Evolutionary conservation across 2,888 invertebrate species (phyloP), one percentile per base, ranked within the genome.

Genomic region (Cyclophora punctaria): DNA sequence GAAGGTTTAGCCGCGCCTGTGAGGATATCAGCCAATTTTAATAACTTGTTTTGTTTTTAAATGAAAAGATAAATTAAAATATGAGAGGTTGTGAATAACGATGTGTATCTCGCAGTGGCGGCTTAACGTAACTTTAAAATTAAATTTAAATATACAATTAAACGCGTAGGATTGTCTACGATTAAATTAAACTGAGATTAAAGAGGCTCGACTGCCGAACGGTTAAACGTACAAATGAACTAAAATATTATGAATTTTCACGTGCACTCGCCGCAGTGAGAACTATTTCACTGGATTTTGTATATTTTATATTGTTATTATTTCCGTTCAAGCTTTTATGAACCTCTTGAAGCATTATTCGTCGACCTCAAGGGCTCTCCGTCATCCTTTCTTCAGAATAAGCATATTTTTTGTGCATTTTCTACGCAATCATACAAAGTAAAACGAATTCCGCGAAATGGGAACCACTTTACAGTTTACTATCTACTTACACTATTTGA

Each of bases 11-110:
- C 73, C 77, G 81, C 69, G 59, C 58, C 67, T 70, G 72, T 70
- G 73, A 73, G 75, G 64, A 63, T 62, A 71, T 78, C 84, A 87
- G 83, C 82, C 86, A 84, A 78, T 84, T 82, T 83, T 78, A 79
- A 76, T 75, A 81, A 69, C 76, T 77, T 76, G 76, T 81, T 83
- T 80, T 78, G 71, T 76, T 75, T 71, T 20, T 68, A 69, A 71
- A 73, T 70, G 73, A 56, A 71, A 64, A 66, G 63, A 77, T 72
- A 73, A 67, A 70, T 76, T 69, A 66, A 63, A 64, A 74, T 57
- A 58, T 53, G 52, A 53, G 61, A 83, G 87, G 88, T 88, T 88
- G 88, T 88, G 88, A 87, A 80, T 59, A 76, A 74, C 67, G 76
- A 78, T 77, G 78, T 73, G 69, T 63, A 59, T 69, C 71, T 71